Percentiles rank a stretch among this genome's conserved stretches.
These are phyloP conservation scores for Aselliscus stoliczkanus DNA, from an alignment of 2,797 vertebrate genomes.

Conservation along the genomic window DNA sequence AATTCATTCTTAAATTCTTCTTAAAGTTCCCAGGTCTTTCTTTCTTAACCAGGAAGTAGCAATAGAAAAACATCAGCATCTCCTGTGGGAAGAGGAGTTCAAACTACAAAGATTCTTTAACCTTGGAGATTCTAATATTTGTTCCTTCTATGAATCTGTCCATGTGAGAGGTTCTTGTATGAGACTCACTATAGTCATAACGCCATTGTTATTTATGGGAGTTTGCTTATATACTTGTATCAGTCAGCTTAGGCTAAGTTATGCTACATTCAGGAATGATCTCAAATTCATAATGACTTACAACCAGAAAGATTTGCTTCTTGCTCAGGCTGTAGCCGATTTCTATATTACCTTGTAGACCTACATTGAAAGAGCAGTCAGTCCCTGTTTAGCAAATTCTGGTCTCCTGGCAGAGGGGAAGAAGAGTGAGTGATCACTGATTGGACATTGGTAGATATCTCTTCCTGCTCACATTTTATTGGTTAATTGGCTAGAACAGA, in stretches of 20 bases:
- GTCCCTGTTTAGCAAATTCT: background rate
- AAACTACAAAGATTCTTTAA: background rate
- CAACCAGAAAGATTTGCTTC: background rate
- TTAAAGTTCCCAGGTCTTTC: background rate
- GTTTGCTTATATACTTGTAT: background rate
- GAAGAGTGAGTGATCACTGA: background rate
- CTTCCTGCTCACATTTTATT: background rate
- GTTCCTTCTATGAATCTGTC: background rate
- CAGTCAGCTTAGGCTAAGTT: background rate
- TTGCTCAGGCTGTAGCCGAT: background rate
- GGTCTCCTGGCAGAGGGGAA: background rate
- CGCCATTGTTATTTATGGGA: background rate
- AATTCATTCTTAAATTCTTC: slow-evolving; percentile 28
- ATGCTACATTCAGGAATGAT: background rate
- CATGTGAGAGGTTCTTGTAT: background rate
- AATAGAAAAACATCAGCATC: background rate
- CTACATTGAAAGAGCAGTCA: background rate
- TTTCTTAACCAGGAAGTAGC: slow-evolving; percentile 22
- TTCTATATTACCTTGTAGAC: background rate
- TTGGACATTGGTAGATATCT: background rate
- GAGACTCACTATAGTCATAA: background rate
- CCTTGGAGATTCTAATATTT: background rate
- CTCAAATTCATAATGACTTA: background rate
- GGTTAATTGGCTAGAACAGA: background rate
- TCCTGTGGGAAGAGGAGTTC: background rate